Percentiles rank a stretch among this genome's conserved stretches.
phyloP scores from a whole-genome alignment of 2,888 invertebrate species.

The Proisotoma minuta region DNA sequence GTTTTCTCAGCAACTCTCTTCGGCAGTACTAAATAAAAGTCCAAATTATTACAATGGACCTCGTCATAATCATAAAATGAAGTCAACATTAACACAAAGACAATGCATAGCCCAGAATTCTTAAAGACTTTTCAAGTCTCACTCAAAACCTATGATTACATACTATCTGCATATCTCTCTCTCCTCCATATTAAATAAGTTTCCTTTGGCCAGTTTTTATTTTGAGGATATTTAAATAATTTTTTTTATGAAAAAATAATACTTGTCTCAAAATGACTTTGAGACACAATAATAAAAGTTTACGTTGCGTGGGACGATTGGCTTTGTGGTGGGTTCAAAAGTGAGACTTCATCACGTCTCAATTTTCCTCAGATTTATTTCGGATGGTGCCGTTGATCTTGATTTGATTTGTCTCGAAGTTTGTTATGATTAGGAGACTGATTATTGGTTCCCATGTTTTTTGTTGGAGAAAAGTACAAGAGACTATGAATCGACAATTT shows the following conservation, averaged over 20 bases:
- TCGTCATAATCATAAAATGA: not conserved
- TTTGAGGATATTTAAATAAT: no score
- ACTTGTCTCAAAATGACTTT: no score
- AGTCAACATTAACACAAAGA: constrained; percentile 2
- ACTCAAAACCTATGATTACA: no score
- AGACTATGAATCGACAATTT: constrained; percentile 1
- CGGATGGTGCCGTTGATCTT: not conserved
- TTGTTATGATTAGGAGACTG: constrained; percentile 4
- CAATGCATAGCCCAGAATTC: not conserved
- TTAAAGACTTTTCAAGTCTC: constrained; percentile 1
- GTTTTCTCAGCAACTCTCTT: not conserved
- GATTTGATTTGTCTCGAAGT: constrained; percentile 2
- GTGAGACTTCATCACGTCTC: no score
- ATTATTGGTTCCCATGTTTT: constrained; percentile 5
- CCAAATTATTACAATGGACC: constrained; percentile 1
- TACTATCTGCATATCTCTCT: no score
- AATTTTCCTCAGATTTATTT: no score
- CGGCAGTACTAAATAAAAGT: not conserved
- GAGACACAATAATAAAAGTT: no score
- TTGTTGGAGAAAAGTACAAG: not conserved
- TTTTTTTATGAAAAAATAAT: no score
- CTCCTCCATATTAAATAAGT: no score
- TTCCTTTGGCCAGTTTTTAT: no score
- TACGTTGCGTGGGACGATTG: no score
- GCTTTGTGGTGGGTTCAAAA: no score